phyloP scores from a whole-genome alignment of 2,797 vertebrate genomes.

The Aulostomus chinensis region DNA sequence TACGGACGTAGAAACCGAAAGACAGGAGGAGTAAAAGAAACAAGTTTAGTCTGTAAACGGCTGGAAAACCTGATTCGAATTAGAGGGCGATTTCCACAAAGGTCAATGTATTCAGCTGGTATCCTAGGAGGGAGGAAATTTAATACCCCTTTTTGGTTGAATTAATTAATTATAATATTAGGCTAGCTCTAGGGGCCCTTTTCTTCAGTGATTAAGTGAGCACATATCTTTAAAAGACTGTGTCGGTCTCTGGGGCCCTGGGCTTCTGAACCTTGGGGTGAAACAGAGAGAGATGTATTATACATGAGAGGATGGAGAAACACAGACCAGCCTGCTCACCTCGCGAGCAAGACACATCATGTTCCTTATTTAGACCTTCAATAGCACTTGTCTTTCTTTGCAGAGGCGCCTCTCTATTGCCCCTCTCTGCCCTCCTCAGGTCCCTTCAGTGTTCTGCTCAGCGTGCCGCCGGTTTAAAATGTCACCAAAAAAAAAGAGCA shows the following conservation, averaged over 20 bases:
- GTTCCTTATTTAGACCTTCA: slow-evolving; percentile 60
- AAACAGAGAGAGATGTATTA: slow-evolving; percentile 79
- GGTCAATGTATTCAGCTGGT: slow-evolving; percentile 99
- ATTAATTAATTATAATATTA: slow-evolving; percentile 99
- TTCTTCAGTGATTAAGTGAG: slow-evolving; percentile 99
- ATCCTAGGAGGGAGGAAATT: slow-evolving; percentile 98
- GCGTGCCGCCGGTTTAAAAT: too few relatives aligned
- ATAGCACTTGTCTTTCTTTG: slow-evolving; percentile 41
- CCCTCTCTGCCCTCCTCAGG: slow-evolving; percentile 20
- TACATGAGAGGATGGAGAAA: slow-evolving; percentile 79
- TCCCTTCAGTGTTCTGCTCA: too few relatives aligned
- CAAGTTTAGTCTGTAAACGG: slow-evolving; percentile 90
- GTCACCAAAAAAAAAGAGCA: too few relatives aligned
- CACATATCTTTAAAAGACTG: slow-evolving; percentile 88
- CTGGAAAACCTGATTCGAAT: slow-evolving; percentile 92
- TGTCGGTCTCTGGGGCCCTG: slow-evolving; percentile 78
- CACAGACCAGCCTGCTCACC: slow-evolving; percentile 60
- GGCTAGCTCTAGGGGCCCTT: slow-evolving; percentile 94
- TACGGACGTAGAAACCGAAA: too few relatives aligned
- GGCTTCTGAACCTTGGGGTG: slow-evolving; percentile 82
- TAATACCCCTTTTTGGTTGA: slow-evolving; percentile 97
- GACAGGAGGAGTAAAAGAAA: slow-evolving; percentile 76
- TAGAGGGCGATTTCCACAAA: slow-evolving; percentile 98
- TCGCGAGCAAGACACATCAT: slow-evolving; percentile 34
- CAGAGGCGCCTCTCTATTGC: slow-evolving; percentile 12